Base-by-base conservation (phyloP, 2,888 invertebrate species). In the Drosophila putrida region DNA sequence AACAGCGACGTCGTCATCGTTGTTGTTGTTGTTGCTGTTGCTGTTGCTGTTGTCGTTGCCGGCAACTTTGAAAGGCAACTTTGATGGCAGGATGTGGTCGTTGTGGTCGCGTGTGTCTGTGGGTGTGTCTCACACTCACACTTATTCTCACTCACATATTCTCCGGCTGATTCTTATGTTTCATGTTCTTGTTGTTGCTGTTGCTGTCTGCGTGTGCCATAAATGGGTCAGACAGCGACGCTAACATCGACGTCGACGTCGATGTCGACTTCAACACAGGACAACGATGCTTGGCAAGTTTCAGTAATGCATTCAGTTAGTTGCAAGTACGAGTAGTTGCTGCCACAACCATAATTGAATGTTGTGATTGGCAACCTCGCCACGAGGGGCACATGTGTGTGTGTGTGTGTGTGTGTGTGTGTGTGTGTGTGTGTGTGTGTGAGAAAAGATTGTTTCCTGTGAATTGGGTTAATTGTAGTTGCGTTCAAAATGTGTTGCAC, bases 401-500 rank as follows among this genome's bases (percentile, higher is more conserved):
- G 46, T 15, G 27, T 38, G 47, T 39, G 39, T 20, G 33, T 6
- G n/a, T 28, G 27, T 28, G 28, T 6, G n/a, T 10, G 31, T 55
- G 46, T 27, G 13, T 39, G 39, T 20, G 33, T 4, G n/a, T 31
- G 27, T 28, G 28, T 6, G 10, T 10, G 31, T 55, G 46, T 27
- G 25, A 27, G 36, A 0, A 13, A 36, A 57, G 46, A 57, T 44
- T 46, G 47, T 54, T 66, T 58, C 31, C 60, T 53, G 47, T 58
- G 63, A 84, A 84, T 77, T 82, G 81, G 83, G 83, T 85, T 83
- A 83, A 83, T 81, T 71, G 81, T 68, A 64, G 43, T n/a, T 50
- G 41, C 43, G 46, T 53, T 75, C 13, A 25, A 43, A 43, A 6
- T 43, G 31, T 33, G 41, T 58, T 38, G 35, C 71, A 49, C 39